phyloP scores from a whole-genome alignment of 2,888 invertebrate genomes.

The Agrochola lychnidis region DNA sequence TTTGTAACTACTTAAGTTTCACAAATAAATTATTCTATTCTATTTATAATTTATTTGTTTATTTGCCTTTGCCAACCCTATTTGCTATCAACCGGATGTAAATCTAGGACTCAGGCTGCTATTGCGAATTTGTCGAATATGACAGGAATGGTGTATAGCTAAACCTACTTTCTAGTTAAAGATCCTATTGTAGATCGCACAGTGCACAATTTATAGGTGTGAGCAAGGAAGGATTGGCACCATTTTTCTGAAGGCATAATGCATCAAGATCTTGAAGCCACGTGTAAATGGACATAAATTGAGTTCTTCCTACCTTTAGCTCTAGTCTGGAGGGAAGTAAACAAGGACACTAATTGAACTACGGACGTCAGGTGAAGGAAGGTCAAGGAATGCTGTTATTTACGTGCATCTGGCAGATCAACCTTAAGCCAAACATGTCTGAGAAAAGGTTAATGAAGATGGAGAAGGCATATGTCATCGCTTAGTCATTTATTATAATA shows the following conservation, averaged over 20 bases:
- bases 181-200: too few species aligned
- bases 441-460: background rate
- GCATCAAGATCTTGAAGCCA: background rate
- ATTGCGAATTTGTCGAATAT: too few species aligned
- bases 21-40: too few species aligned
- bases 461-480: background rate
- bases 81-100: too few species aligned
- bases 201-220: too few species aligned
- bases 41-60: too few species aligned
- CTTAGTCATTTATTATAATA: background rate
- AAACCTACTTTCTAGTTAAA: too few species aligned
- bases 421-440: background rate
- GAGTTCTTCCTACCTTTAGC: conserved; percentile 40
- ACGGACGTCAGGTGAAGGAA: conserved; percentile 13
- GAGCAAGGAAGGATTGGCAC: too few species aligned
- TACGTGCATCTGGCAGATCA: background rate
- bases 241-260: background rate
- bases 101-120: too few species aligned
- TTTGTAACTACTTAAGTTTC: too few species aligned
- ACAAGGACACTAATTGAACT: conserved; percentile 43
- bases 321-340: conserved; percentile 36
- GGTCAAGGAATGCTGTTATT: conserved; percentile 11
- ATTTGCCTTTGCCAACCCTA: too few species aligned
- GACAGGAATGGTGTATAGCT: too few species aligned
- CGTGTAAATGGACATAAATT: conserved; percentile 35